phyloP scores from a whole-genome alignment of 2,797 vertebrate genomes.

The Crotalus adamanteus region DNA sequence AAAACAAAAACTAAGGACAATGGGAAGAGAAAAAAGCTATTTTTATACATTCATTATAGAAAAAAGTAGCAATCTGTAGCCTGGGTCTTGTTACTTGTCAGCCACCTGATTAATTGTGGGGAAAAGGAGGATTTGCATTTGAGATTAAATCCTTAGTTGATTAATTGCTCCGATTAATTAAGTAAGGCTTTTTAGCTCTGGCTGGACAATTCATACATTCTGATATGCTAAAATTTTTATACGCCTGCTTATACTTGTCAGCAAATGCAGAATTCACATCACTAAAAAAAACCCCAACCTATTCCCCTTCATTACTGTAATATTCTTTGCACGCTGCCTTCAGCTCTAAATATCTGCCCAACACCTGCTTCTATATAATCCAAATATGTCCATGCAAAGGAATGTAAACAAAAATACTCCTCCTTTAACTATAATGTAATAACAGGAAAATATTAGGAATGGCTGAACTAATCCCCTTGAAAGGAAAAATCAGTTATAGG shows the following conservation, averaged over 20 bases:
- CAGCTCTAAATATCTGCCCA: background rate
- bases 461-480: background rate
- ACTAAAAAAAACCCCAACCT: background rate
- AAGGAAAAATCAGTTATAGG: background rate
- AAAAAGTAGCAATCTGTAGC: background rate
- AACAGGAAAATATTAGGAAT: background rate
- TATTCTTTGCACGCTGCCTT: background rate
- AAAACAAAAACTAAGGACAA: background rate
- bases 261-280: background rate
- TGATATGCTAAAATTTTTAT: background rate
- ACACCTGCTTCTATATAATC: background rate
- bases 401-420: background rate
- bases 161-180: constrained; percentile 29
- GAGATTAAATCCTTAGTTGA: constrained; percentile 26
- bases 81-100: constrained; percentile 4
- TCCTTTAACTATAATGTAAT: background rate
- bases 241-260: background rate
- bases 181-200: constrained; percentile 7
- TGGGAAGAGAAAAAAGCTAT: background rate
- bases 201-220: constrained; percentile 6
- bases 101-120: constrained; percentile 22
- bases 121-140: background rate
- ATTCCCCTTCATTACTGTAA: background rate
- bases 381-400: background rate
- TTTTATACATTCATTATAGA: background rate